Percentiles rank a stretch among this genome's conserved stretches.
These are phyloP conservation scores for Atlantisia rogersi DNA, from an alignment of 2,113 vertebrate genomes.

Conservation along the genomic window DNA sequence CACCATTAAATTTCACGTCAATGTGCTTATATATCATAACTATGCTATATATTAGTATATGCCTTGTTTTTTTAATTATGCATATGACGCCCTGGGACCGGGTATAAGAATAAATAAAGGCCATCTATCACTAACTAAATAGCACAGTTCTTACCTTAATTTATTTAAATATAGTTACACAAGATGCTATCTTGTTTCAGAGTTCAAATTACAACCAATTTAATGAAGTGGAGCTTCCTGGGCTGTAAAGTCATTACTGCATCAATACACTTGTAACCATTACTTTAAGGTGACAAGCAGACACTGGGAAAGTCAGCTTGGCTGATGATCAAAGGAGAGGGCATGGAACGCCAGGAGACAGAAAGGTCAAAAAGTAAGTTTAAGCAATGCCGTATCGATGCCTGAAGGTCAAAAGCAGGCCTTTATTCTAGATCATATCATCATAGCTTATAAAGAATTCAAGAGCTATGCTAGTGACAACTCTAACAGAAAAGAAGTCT, in stretches of 20 bases:
- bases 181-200: conserved; percentile 34
- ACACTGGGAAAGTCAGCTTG: background rate
- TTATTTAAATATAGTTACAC: conserved; percentile 61
- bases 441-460: conserved; percentile 32
- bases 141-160: conserved; percentile 32
- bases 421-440: conserved; percentile 25
- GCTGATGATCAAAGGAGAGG: background rate
- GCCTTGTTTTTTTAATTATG: conserved; percentile 2
- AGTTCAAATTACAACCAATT: conserved; percentile 19
- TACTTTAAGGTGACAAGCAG: conserved; percentile 9
- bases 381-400: background rate
- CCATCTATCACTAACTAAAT: conserved; percentile 35
- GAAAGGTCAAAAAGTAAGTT: background rate
- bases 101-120: conserved; percentile 36
- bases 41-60: background rate
- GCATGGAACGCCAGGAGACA: background rate
- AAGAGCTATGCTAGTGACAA: conserved; percentile 26
- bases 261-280: conserved; percentile 39
- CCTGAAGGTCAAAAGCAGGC: conserved; percentile 37
- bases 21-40: conserved; percentile 22
- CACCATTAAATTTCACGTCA: conserved; percentile 15
- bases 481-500: conserved; percentile 45
- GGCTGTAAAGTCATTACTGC: conserved; percentile 29
- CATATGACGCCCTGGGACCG: background rate
- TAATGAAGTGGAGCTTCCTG: conserved; percentile 40